phyloP scores from a whole-genome alignment of 2,888 invertebrate genomes.

The Cenopis cana region DNA sequence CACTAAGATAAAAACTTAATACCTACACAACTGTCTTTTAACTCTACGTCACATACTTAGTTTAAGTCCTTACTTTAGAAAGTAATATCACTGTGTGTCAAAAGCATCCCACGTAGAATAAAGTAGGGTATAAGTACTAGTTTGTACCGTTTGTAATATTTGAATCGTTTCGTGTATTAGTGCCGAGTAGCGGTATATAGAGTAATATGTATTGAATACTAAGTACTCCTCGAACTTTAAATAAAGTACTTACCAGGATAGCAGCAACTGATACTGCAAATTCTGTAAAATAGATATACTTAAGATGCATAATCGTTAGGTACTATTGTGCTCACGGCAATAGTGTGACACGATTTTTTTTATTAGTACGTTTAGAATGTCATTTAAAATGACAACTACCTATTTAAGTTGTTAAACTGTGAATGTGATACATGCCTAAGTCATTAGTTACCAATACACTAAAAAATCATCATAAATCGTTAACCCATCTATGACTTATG shows the following conservation, averaged over 20 bases:
- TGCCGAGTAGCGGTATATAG: conserved; percentile 26
- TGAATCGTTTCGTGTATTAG: conserved; percentile 31
- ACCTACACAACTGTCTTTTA: background rate
- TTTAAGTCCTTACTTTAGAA: conserved; percentile 4
- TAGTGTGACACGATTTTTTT: background rate
- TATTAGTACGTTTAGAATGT: conserved; percentile 9
- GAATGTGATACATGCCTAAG: conserved; percentile 32
- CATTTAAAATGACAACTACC: conserved; percentile 30
- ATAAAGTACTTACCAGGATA: background rate
- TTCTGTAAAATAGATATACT: conserved; percentile 14
- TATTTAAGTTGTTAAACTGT: conserved; percentile 24
- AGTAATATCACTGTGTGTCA: conserved; percentile 32
- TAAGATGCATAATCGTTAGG: background rate
- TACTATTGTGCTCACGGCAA: background rate
- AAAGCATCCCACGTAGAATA: conserved; percentile 25
- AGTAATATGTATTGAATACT: conserved; percentile 23
- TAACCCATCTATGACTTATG: background rate
- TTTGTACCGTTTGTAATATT: conserved; percentile 19
- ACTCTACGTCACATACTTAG: background rate
- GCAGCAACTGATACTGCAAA: conserved; percentile 13
- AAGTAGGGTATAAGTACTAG: conserved; percentile 15
- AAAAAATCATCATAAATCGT: background rate
- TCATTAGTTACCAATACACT: conserved; percentile 6
- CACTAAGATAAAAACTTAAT: background rate
- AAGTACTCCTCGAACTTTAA: conserved; percentile 33